A percentile compares a stretch with the other conserved stretches of the same genome.
phyloP scores from a whole-genome alignment of 2,888 invertebrate genomes.

The Andrena fulva region DNA sequence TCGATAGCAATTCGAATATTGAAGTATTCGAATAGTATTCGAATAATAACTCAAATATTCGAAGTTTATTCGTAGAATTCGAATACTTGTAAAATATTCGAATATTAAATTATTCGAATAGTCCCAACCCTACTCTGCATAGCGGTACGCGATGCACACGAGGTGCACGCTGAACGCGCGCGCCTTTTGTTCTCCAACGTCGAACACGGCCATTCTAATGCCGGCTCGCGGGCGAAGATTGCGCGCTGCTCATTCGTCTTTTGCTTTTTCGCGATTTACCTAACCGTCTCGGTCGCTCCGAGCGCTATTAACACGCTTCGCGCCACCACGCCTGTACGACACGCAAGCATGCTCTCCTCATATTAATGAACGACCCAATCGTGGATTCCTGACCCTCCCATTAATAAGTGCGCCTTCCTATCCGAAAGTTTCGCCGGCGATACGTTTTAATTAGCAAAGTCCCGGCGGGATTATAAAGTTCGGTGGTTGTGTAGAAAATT shows the following conservation, averaged over 20 bases:
- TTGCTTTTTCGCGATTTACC: constrained; percentile 37
- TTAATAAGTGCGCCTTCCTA: constrained; percentile 15
- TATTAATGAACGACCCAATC: constrained; percentile 27
- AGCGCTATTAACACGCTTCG: constrained; percentile 45
- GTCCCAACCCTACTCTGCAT: not conserved
- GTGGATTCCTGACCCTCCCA: not conserved
- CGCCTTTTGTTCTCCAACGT: constrained; percentile 41
- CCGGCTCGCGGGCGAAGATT: constrained; percentile 47
- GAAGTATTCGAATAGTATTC: too few relatives aligned
- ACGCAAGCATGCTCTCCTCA: constrained; percentile 14
- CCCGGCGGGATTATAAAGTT: constrained; percentile 7
- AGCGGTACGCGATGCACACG: constrained; percentile 21
- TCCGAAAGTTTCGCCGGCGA: constrained; percentile 25
- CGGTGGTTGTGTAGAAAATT: not conserved
- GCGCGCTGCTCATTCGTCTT: constrained; percentile 36
- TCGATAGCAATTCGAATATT: too few relatives aligned
- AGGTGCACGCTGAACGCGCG: constrained; percentile 36
- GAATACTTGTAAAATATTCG: too few relatives aligned
- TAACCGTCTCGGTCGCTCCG: constrained; percentile 32
- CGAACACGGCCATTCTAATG: constrained; percentile 50
- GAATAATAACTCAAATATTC: too few relatives aligned
- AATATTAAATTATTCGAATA: too few relatives aligned
- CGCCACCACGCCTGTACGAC: constrained; percentile 5
- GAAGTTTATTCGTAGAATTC: too few relatives aligned
- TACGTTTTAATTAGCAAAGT: constrained; percentile 8